These are phyloP conservation scores for Drosophila bocki DNA, from an alignment of 1,140 invertebrate genomes.

Conservation along the genomic window DNA sequence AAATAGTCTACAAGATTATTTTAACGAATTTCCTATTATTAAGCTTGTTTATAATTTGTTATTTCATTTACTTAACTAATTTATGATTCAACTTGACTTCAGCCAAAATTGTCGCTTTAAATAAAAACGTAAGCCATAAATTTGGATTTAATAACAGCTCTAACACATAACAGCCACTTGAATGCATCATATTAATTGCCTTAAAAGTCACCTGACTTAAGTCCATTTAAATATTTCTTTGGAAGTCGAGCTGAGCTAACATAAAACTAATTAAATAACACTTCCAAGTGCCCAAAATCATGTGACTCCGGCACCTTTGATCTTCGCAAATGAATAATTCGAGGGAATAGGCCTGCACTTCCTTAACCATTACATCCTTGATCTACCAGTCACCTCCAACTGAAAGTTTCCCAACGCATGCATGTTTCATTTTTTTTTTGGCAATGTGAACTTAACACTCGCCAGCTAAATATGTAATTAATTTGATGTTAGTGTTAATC, in stretches of 20 bases:
- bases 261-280: conserved; percentile 40
- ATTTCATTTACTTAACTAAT: not conserved
- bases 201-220: conserved; percentile 28
- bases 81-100: not conserved
- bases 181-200: conserved; percentile 33
- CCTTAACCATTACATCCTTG: conserved; percentile 33
- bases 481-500: conserved; percentile 66
- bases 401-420: conserved; percentile 47
- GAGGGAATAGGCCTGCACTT: conserved; percentile 25
- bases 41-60: not conserved
- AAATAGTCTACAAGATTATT: not conserved
- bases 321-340: conserved; percentile 1
- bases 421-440: conserved; percentile 29
- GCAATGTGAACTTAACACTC: conserved; percentile 58
- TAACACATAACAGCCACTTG: conserved; percentile 20
- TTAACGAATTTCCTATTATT: not conserved
- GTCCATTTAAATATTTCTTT: conserved; percentile 23
- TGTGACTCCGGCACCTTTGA: conserved; percentile 21
- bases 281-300: not conserved
- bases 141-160: conserved; percentile 8
- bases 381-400: conserved; percentile 27
- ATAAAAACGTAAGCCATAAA: conserved; percentile 23
- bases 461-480: conserved; percentile 71
- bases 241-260: conserved; percentile 7
- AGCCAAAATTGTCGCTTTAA: conserved; percentile 2